phyloP scores from a whole-genome alignment of 2,888 invertebrate species.

The Agonopterix heracliana region DNA sequence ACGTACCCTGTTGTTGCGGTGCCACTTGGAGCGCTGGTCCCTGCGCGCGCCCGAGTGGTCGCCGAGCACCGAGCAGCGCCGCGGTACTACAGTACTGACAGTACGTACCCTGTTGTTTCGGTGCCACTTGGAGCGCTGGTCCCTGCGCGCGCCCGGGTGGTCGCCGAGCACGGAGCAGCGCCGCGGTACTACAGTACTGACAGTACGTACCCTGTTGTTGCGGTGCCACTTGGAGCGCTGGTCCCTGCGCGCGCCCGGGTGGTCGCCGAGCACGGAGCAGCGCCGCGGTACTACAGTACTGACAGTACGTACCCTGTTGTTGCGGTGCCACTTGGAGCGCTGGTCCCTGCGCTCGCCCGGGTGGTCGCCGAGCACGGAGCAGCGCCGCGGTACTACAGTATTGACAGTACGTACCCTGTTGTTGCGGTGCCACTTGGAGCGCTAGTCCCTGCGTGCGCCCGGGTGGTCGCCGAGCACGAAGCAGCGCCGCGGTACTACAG shows the following conservation, averaged over 20 bases:
- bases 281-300: slow-evolving; percentile 37
- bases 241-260: slow-evolving; percentile 74
- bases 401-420: slow-evolving; percentile 80
- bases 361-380: slow-evolving; percentile 79
- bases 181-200: slow-evolving; percentile 46
- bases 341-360: slow-evolving; percentile 70
- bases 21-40: slow-evolving; percentile 83
- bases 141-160: slow-evolving; percentile 76
- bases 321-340: slow-evolving; percentile 89
- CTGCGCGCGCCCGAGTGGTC: slow-evolving; percentile 79
- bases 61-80: slow-evolving; percentile 74
- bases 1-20: slow-evolving; percentile 89
- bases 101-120: slow-evolving; percentile 86
- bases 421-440: slow-evolving; percentile 91
- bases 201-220: slow-evolving; percentile 83
- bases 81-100: slow-evolving; percentile 22
- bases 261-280: slow-evolving; percentile 78
- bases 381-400: slow-evolving; percentile 45
- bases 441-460: slow-evolving; percentile 58
- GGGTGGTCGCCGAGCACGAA: slow-evolving; percentile 80
- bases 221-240: slow-evolving; percentile 88
- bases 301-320: slow-evolving; percentile 82
- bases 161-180: slow-evolving; percentile 78
- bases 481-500: slow-evolving; percentile 54
- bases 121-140: slow-evolving; percentile 85